Evolutionary conservation across 2,797 vertebrate species (phyloP), one percentile per base, ranked within the genome.

Genomic region (Astyanax mexicanus): DNA sequence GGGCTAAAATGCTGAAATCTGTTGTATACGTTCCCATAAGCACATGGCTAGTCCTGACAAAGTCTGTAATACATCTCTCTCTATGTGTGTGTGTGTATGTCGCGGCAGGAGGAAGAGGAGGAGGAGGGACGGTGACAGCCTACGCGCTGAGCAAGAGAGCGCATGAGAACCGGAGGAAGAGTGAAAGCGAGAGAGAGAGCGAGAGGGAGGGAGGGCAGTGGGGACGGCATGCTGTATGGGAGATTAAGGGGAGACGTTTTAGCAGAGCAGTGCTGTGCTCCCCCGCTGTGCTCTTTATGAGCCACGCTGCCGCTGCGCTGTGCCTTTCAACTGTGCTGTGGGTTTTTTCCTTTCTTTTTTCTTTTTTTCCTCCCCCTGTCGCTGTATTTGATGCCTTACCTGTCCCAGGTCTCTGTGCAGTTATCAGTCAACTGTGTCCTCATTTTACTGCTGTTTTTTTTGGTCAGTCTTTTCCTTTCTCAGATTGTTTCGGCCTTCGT

Each of bases 201-300:
- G 52, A 42, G 38, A 7, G 38, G 23, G 57, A 40, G 19, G 45
- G 17, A 42, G 47, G n/a, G n/a, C n/a, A n/a, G n/a, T n/a, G n/a
- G 45, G 11, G 51, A 57, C 4, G 52, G 71, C 11, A 69, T 35
- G 25, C 25, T 25, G 54, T 75, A 78, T 76, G 78, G 72, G 83
- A 82, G n/a, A n/a, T n/a, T 83, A 78, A 80, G 65, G 76, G 82
- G 80, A 74, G 75, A 37, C 62, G 80, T 75, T 82, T 80, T 77
- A 74, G 83, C 69, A 17, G 78, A 74, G 79, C 58, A 15, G 66
- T 29, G 66, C 69, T 69, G 65, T 58, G 60, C 51, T 76, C 77
- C 72, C 80, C 74, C 51, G 71, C n/a, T n/a, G n/a, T n/a, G 74
- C 67, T 78, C 60, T 51, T 78, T 80, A 76, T 75, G 80, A 78